phyloP scores from a whole-genome alignment of 2,113 vertebrate species.

The Condylura cristata region DNA sequence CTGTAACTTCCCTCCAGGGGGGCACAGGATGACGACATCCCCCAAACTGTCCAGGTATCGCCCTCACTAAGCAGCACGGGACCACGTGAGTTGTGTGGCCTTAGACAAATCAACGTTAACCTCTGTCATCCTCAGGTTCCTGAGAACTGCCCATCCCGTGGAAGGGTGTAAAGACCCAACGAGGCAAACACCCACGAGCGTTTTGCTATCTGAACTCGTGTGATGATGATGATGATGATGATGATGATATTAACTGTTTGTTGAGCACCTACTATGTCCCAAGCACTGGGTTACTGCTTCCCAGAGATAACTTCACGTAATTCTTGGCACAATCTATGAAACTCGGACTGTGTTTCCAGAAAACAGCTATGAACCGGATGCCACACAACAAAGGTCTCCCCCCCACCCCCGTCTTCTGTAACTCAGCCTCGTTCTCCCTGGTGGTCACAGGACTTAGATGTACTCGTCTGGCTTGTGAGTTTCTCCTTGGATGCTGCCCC shows the following conservation, averaged over 20 bases:
- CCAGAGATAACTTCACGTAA: not conserved
- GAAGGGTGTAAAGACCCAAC: not conserved
- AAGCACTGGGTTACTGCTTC: not conserved
- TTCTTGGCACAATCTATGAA: not conserved
- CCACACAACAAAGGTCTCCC: not conserved
- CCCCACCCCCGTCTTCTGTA: rapidly evolving
- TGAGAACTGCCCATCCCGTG: not conserved
- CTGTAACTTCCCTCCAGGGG: not conserved
- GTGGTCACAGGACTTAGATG: not conserved
- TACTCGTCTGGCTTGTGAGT: not conserved
- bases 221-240: no score
- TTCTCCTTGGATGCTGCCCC: not conserved
- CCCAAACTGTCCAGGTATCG: no score
- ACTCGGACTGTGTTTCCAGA: not conserved
- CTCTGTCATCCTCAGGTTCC: not conserved
- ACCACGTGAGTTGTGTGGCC: not conserved
- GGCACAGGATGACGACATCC: not conserved
- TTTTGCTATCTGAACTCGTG: not conserved
- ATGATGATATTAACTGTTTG: not conserved
- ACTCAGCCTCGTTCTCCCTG: not conserved
- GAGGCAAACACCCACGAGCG: not conserved
- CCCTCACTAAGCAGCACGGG: not conserved
- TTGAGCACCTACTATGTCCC: not conserved
- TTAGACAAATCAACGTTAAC: not conserved
- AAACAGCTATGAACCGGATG: not conserved